Evolutionary conservation across 2,113 vertebrate genomes (phyloP), one percentile per base, ranked within the genome.

Genomic region (Chelonoidis abingdonii): DNA sequence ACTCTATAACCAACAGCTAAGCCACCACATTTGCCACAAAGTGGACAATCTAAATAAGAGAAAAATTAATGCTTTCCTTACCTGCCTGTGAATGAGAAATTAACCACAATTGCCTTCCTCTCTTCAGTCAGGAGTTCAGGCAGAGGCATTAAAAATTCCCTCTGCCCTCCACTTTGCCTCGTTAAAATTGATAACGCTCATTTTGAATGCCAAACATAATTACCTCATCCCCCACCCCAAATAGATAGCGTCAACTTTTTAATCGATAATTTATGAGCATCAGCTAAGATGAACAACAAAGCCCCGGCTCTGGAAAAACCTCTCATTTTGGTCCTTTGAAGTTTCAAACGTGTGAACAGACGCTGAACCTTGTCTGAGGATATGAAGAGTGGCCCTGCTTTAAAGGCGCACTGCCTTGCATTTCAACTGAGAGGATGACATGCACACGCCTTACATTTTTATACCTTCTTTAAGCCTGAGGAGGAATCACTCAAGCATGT

Each of bases 181-280:
- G 97, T 98, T 97, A 97, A 97, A 97, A 98, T 94, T 97, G 97
- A 98, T 96, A 97, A 89, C 82, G 57, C 93, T 97, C 95, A 93
- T 97, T 97, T 97, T 97, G 94, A 97, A 91, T 96, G 94, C 96
- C 97, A 98, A 97, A 98, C 95, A 95, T 97, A 97, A 98, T 97
- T 97, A 97, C 96, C 90, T 78, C 54, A 57, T 93, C 95, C 83
- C 95, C 59, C 91, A 94, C 88, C 19, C 92, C 3, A 5, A 50
- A 90, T 88, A 92, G 94, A 97, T 94, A 86, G 95, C 96, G 89
- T 94, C 94, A 84, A 92, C 94, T 95, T 96, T 87, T 97, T 97
- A 91, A 91, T 97, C 97, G 97, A 97, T 97, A 97, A 98, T 98
- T 98, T 97, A 98, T 98, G 97, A 98, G 97, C 94, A 25, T 89